Conservation (phyloP, 2,797 vertebrate species). For the Peromyscus eremicus region DNA sequence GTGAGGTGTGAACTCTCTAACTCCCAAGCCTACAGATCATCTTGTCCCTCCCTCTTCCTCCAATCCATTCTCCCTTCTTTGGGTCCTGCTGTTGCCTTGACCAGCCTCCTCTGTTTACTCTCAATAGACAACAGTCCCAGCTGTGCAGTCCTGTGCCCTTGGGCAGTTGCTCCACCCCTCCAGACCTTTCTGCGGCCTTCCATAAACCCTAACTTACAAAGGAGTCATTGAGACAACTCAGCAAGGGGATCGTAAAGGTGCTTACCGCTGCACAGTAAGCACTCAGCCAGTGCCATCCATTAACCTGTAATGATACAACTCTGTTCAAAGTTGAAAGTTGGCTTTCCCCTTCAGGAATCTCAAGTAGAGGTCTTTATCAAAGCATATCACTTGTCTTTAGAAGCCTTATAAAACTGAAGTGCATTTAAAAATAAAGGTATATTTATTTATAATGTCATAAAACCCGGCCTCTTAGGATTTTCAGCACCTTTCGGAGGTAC, state of each 20-base stretch:
- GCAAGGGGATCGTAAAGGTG: neutral
- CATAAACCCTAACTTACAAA: neutral
- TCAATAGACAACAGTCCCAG: neutral
- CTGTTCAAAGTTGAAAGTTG: constrained; percentile 4
- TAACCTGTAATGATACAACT: constrained; percentile 36
- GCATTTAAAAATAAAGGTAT: constrained; percentile 44
- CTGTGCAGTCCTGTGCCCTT: neutral
- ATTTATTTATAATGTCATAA: constrained; percentile 71
- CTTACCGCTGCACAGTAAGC: neutral
- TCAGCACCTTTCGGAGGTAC: neutral
- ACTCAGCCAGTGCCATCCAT: neutral
- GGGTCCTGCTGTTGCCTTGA: neutral
- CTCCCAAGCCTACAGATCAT: neutral
- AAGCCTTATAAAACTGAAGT: constrained; percentile 57
- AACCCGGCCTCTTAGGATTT: constrained; percentile 15
- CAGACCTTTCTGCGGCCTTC: neutral
- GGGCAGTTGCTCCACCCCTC: neutral
- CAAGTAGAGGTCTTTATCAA: constrained; percentile 42
- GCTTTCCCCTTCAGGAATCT: neutral
- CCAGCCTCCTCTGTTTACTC: neutral
- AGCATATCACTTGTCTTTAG: constrained; percentile 45
- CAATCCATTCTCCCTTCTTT: neutral
- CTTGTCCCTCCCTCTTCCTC: neutral
- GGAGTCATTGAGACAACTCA: neutral
- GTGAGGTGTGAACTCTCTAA: neutral